A percentile compares a stretch with the other conserved stretches of the same genome.
phyloP scores from a whole-genome alignment of 2,113 vertebrate species.

The Dipodomys stephensi region DNA sequence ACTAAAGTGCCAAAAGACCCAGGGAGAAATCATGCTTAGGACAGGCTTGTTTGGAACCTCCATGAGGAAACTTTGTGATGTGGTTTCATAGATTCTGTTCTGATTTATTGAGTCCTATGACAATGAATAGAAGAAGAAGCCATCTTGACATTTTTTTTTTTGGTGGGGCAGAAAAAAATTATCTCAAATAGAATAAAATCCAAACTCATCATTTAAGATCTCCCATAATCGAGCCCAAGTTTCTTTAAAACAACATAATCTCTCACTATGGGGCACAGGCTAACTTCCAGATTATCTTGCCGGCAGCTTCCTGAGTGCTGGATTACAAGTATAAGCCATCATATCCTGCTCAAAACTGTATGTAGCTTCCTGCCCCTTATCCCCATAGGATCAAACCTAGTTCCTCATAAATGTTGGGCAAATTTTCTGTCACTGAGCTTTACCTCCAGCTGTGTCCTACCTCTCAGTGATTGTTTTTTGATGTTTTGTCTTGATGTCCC shows the following conservation, averaged over 20 bases:
- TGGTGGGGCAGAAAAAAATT: background rate
- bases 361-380: too few species aligned
- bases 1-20: background rate
- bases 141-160: background rate
- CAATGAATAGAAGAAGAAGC: constrained; percentile 35
- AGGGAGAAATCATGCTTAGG: background rate
- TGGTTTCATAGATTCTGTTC: constrained; percentile 14
- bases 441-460: too few species aligned
- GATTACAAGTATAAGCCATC: too few species aligned
- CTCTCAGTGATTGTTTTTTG: background rate
- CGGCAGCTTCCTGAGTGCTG: too few species aligned
- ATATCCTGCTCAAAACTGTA: too few species aligned
- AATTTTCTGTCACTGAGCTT: too few species aligned
- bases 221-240: background rate
- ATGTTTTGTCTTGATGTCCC: background rate
- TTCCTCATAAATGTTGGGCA: too few species aligned
- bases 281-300: too few species aligned
- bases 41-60: background rate
- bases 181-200: background rate
- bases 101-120: background rate
- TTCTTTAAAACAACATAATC: background rate
- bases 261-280: too few species aligned
- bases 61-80: background rate
- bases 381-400: too few species aligned
- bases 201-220: constrained; percentile 33